Evolutionary conservation across 2,113 vertebrate species (phyloP), one percentile per base, ranked within the genome.

Genomic region (Ascaphus truei): DNA sequence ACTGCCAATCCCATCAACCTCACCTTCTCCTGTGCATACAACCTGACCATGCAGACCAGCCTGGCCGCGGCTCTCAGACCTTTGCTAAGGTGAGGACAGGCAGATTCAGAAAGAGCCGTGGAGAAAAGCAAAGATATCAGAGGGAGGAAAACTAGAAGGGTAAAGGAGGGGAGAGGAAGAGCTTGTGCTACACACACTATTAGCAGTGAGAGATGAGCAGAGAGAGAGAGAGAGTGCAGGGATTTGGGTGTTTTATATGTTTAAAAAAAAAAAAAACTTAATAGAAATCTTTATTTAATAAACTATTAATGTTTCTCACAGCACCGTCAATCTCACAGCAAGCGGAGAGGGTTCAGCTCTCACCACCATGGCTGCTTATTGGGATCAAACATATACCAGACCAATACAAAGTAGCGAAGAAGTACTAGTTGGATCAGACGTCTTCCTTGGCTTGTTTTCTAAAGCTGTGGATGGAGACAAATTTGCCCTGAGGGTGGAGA

Each of bases 311-410:
- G 55, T 26, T 12, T 45, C 20, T 26, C 3, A 34, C 33, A 68
- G 64, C 27, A 7, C 64, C 16, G 64, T 68, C 27, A 68, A 68
- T 29, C 53, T 68, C 10, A 47, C 64, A 25, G 18, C 31, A 31
- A 47, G 10, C 47, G 64, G 64, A 1, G 25, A 47, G 20, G 64
- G 64, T 25, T 47, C 52, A 34, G 12, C 34, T 3, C 0, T 26
- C 27, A 57, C 52, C 11, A 57, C 26, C 45, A 68, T 68, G 64
- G 8, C 52, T 15, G 64, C 64, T 34, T 68, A 68, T 25, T 57
- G 37, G 52, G 64, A 57, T 33, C 1, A 7, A 25, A 26, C 37
- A 56, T 68, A 57, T 37, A 11, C 27, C 7, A 13, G 10, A 16
- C 27, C 27, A 45, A 31, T 68, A 25, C 16, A 57, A 11, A 3